These are phyloP conservation scores for Drosophila tripunctata DNA, from an alignment of 2,888 invertebrate species.

Conservation along the genomic window DNA sequence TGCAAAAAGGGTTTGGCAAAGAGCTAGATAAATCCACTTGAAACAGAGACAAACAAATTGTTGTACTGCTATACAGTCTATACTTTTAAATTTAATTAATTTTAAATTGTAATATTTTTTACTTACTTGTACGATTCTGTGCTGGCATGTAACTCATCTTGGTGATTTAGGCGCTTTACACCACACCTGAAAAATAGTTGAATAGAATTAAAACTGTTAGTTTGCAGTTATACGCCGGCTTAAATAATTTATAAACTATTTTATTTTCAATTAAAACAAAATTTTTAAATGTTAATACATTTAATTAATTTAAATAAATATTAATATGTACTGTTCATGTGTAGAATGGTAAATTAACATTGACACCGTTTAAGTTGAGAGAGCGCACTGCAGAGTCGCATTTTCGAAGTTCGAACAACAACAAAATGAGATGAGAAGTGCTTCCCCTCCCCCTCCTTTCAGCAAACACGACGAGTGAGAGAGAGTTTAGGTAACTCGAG, in stretches of 20 bases:
- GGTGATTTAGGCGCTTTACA: conserved; percentile 88
- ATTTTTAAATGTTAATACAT: too few species aligned
- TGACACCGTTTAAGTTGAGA: conserved; percentile 2
- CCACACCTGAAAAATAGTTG: conserved; percentile 85
- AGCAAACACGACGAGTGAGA: too few species aligned
- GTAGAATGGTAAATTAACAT: conserved; percentile 1
- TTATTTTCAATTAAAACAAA: too few species aligned
- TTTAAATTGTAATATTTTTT: conserved; percentile 13
- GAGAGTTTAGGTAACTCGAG: conserved; percentile 37
- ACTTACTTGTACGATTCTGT: conserved; percentile 94
- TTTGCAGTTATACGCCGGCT: not conserved
- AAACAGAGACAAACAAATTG: too few species aligned
- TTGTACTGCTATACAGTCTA: too few species aligned
- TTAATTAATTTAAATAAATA: too few species aligned
- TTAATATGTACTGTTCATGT: too few species aligned
- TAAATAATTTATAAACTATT: too few species aligned
- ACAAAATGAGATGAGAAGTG: conserved; percentile 16
- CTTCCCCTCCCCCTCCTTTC: too few species aligned
- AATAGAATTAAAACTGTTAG: not conserved
- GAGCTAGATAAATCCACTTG: too few species aligned
- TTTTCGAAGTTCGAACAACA: too few species aligned
- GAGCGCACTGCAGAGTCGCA: conserved; percentile 22
- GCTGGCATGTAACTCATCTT: conserved; percentile 93
- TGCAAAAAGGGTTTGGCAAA: too few species aligned
- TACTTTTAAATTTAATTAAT: not conserved